These are phyloP conservation scores for Acanthopagrus latus DNA, from an alignment of 2,797 vertebrate species.

Conservation along the genomic window DNA sequence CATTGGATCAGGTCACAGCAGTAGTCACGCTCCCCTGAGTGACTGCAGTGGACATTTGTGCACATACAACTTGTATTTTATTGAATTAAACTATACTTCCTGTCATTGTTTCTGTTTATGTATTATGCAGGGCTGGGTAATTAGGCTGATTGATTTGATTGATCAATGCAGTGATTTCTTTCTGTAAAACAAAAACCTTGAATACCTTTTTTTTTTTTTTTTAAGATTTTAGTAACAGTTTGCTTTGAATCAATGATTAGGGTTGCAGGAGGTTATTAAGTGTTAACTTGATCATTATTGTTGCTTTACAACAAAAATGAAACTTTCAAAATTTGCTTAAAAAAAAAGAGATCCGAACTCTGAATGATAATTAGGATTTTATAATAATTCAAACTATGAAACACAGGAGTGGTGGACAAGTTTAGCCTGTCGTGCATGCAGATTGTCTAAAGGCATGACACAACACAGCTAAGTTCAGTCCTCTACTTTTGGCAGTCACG, in stretches of 20 bases:
- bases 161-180: neutral
- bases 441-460: neutral
- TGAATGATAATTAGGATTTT: neutral
- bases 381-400: neutral
- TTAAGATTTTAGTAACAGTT: neutral
- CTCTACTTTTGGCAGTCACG: conserved; percentile 13
- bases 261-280: neutral
- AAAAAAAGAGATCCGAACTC: neutral
- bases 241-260: neutral
- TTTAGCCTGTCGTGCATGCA: neutral
- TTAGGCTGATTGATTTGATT: neutral
- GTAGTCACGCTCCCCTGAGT: too few relatives aligned
- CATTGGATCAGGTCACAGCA: too few relatives aligned
- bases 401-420: neutral
- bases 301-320: neutral
- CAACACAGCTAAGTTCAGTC: conserved; percentile 14
- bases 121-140: neutral
- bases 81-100: neutral
- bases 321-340: neutral
- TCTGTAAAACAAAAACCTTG: neutral
- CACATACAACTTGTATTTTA: too few relatives aligned
- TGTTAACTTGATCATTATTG: neutral
- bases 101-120: neutral
- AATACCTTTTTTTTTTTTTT: too few relatives aligned
- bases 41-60: too few relatives aligned